phyloP scores from a whole-genome alignment of 2,888 invertebrate species.

The Brenthis ino region DNA sequence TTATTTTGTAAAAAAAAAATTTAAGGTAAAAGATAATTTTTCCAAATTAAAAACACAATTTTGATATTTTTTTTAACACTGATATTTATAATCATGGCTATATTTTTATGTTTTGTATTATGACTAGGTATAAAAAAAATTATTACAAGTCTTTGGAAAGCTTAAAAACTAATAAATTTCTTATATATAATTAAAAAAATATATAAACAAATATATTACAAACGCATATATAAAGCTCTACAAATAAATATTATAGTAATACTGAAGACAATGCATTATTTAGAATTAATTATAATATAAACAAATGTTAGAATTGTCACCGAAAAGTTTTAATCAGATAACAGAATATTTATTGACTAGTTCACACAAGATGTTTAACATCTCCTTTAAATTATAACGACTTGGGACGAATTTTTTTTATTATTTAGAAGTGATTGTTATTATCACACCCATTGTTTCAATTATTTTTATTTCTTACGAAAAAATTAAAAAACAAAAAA shows the following conservation, averaged over 20 bases:
- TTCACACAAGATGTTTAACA: slow-evolving; percentile 20
- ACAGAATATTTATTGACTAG: slow-evolving; percentile 21
- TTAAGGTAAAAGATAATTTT: slow-evolving; percentile 8
- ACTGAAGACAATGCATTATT: too few species aligned
- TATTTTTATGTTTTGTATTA: neutral
- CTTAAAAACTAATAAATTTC: too few species aligned
- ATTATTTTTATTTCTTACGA: too few species aligned
- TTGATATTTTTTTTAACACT: neutral
- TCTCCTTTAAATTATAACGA: slow-evolving; percentile 15
- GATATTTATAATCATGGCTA: neutral
- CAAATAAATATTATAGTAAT: neutral
- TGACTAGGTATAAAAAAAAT: neutral
- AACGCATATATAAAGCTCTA: too few species aligned
- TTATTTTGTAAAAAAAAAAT: slow-evolving; percentile 1
- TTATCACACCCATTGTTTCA: too few species aligned
- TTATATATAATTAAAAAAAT: too few species aligned
- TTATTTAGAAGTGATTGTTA: neutral
- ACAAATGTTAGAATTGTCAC: slow-evolving; percentile 18
- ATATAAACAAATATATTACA: too few species aligned
- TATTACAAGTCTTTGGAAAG: too few species aligned
- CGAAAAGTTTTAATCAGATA: slow-evolving; percentile 24
- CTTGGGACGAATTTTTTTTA: neutral
- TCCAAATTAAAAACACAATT: neutral
- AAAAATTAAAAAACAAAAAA: too few species aligned
- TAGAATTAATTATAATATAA: slow-evolving; percentile 8